Percentiles rank a stretch among this genome's conserved stretches.
Conservation (phyloP, 1,140 invertebrate species). For the Atopsyche davidsoni region DNA sequence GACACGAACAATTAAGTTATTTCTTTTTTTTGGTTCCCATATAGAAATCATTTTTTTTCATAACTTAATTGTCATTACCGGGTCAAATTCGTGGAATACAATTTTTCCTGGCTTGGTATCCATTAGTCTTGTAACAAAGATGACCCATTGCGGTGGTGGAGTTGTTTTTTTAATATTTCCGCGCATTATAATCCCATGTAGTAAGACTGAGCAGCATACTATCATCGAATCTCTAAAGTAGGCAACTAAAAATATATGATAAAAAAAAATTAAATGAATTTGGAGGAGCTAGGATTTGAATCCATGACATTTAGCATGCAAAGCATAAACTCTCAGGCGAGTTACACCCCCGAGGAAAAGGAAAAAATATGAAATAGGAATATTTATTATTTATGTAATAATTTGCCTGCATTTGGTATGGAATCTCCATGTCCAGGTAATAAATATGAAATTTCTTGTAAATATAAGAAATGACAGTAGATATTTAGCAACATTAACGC, state of each 20-base stretch:
- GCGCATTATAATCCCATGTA: slow-evolving; percentile 9
- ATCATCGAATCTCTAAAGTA: slow-evolving; percentile 16
- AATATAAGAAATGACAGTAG: slow-evolving; percentile 42
- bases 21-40: no score
- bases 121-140: slow-evolving; percentile 6
- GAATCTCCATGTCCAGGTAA: slow-evolving; percentile 38
- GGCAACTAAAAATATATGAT: slow-evolving; percentile 13
- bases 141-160: neutral
- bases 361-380: slow-evolving; percentile 1
- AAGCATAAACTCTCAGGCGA: slow-evolving; percentile 73
- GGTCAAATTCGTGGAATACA: slow-evolving; percentile 15
- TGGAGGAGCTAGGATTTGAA: slow-evolving; percentile 69
- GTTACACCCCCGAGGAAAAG: slow-evolving; percentile 58
- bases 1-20: neutral
- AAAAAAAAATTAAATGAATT: slow-evolving; percentile 4
- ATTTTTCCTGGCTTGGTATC: slow-evolving; percentile 11
- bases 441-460: slow-evolving; percentile 40
- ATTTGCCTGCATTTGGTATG: slow-evolving; percentile 21
- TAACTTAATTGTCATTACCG: no score
- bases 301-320: slow-evolving; percentile 72
- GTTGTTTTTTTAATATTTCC: slow-evolving; percentile 7
- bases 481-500: slow-evolving; percentile 42
- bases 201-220: slow-evolving; percentile 8
- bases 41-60: no score
- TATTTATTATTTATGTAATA: neutral